These are phyloP conservation scores for Boloria selene DNA, from an alignment of 2,888 invertebrate species.

Conservation along the genomic window DNA sequence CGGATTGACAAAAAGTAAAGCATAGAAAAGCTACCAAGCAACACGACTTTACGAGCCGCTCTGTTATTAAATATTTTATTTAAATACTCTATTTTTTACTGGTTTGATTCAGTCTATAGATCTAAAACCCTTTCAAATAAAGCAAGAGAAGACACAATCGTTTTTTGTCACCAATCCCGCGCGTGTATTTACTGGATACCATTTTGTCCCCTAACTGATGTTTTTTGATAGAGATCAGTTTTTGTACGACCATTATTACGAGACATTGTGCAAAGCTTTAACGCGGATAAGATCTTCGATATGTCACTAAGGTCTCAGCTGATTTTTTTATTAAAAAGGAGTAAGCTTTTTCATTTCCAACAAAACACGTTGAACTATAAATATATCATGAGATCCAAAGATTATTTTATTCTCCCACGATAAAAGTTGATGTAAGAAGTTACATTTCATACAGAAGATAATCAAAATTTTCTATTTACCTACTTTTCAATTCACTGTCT, in stretches of 20 bases:
- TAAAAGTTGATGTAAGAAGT: not conserved
- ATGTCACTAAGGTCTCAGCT: slow-evolving; percentile 74
- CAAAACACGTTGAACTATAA: slow-evolving; percentile 48
- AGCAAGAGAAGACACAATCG: slow-evolving; percentile 58
- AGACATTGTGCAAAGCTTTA: slow-evolving; percentile 77
- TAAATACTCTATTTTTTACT: slow-evolving; percentile 72
- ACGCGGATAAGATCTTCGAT: slow-evolving; percentile 77
- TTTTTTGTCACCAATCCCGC: slow-evolving; percentile 64
- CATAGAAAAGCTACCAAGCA: slow-evolving; percentile 54
- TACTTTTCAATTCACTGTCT: too few species aligned
- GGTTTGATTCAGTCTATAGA: slow-evolving; percentile 66
- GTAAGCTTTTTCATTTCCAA: slow-evolving; percentile 67
- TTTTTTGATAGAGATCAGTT: slow-evolving; percentile 79
- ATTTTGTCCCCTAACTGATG: slow-evolving; percentile 73
- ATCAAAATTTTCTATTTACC: too few species aligned
- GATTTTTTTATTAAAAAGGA: slow-evolving; percentile 67
- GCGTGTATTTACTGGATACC: slow-evolving; percentile 59
- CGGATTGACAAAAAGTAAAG: slow-evolving; percentile 74
- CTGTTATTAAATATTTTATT: slow-evolving; percentile 79
- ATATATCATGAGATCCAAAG: slow-evolving; percentile 8
- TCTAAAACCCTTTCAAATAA: slow-evolving; percentile 70
- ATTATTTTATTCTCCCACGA: slow-evolving; percentile 23
- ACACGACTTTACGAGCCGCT: slow-evolving; percentile 70
- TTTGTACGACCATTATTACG: slow-evolving; percentile 76
- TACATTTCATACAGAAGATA: not conserved